Base-by-base conservation (phyloP, 2,888 invertebrate species). In the Lymantria monacha region DNA sequence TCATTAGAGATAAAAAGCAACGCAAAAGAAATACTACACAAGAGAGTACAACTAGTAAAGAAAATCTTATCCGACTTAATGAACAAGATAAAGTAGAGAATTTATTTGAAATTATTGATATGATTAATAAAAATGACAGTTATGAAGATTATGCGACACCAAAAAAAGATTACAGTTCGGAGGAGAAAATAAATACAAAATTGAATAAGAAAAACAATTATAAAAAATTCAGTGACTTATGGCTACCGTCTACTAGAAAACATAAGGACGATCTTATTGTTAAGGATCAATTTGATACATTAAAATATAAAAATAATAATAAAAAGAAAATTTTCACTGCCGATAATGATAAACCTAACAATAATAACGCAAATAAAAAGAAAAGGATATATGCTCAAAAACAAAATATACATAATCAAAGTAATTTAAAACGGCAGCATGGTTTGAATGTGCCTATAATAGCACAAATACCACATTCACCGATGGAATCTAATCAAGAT, bases 121-220 rank as follows among this genome's bases (percentile, higher is more conserved):
- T 48, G 30, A 5, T 7, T 0, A 36, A 42, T 9, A 14, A 3
- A 9, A 72, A 79, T 0, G 83, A 83, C 33, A 82, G 81, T 36
- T 84, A 85, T 43, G 83, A 83, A 70, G 83, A 85, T 42, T 84
- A 85, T 12, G 64, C 69, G 0, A 66, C 51, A 0, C 83, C 83
- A 1, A 53, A 69, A 7, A 77, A 67, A 56, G 78, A 75, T 7
- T 37, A 71, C 0, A 55, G 68, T 9, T 78, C 63, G 44, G 70
- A 72, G 0, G 61, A 74, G 0, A 61, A 75, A 61, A 0, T 40
- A 22, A 38, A 1, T 12, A 3, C 11, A 5, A 42, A 22, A 49
- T 10, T 44, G 0, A 30, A 44, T 38, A 37, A 36, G 22, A 13
- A 40, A 8, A 13, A 38, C n/a, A n/a, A 38, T n/a, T 9, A n/a